Evolutionary conservation across 2,797 vertebrate genomes (phyloP).

Genomic region (Meda fulgida): DNA sequence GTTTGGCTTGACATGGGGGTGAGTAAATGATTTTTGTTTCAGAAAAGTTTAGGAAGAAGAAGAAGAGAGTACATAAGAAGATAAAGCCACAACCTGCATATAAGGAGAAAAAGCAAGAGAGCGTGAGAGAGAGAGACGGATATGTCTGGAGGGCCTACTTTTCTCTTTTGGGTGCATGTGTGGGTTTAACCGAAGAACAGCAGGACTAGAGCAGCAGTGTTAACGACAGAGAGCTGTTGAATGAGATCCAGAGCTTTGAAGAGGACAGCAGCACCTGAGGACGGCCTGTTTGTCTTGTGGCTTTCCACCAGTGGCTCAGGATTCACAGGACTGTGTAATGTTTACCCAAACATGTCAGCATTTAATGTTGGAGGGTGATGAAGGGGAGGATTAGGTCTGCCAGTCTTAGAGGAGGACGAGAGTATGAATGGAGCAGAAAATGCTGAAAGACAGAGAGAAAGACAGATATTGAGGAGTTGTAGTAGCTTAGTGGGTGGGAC

Average conservation of each 20-base stretch:
- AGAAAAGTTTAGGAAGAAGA: not conserved
- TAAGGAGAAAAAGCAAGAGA: not conserved
- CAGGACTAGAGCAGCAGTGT: conserved; percentile 27
- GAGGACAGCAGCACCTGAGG: conserved; percentile 54
- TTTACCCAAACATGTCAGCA: conserved; percentile 61
- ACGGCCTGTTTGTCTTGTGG: conserved; percentile 50
- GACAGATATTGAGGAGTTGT: not conserved
- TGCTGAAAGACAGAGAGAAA: conserved; percentile 1
- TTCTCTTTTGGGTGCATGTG: not conserved
- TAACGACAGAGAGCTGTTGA: conserved; percentile 45
- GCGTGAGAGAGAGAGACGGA: not conserved
- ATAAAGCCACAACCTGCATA: conserved; percentile 4
- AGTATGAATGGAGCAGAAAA: conserved; percentile 46
- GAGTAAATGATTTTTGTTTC: not conserved
- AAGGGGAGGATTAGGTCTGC: conserved; percentile 40
- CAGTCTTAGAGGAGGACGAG: conserved; percentile 8
- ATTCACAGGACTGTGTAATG: conserved; percentile 53
- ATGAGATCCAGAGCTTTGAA: conserved; percentile 51
- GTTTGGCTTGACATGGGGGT: not conserved
- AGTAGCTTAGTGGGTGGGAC: conserved; percentile 20
- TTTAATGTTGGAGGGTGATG: conserved; percentile 42
- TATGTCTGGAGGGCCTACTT: conserved; percentile 14
- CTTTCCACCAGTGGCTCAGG: conserved; percentile 48
- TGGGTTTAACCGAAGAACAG: conserved; percentile 44
- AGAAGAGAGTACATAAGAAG: conserved; percentile 10